Evolutionary conservation across 2,888 invertebrate species (phyloP).

Genomic region (Xestia rhomboidea): DNA sequence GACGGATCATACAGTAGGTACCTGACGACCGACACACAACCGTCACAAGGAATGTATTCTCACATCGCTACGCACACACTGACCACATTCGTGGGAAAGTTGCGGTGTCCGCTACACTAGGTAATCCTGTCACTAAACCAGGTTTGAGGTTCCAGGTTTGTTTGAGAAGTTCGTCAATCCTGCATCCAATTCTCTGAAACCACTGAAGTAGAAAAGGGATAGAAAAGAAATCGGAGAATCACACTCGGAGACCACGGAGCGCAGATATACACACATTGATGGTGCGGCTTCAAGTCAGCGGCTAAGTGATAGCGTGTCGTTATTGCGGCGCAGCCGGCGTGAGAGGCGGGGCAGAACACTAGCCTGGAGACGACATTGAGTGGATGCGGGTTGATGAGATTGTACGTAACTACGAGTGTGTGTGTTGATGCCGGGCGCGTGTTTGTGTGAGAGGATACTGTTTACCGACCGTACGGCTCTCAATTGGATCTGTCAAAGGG

Average conservation of each 20-base stretch:
- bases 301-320: conserved; percentile 32
- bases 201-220: not conserved
- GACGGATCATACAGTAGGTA: conserved; percentile 22
- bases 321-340: not conserved
- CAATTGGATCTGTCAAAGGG: conserved; percentile 55
- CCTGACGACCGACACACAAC: conserved; percentile 21
- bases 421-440: not conserved
- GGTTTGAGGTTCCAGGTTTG: not conserved
- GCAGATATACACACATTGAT: not conserved
- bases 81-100: not conserved
- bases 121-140: conserved; percentile 2
- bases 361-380: conserved; percentile 34
- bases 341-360: conserved; percentile 15
- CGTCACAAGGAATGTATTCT: conserved; percentile 14
- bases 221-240: not conserved
- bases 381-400: conserved; percentile 37
- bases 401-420: not conserved
- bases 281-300: conserved; percentile 2
- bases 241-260: not conserved
- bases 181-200: not conserved
- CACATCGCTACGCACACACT: conserved; percentile 1
- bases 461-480: conserved; percentile 28
- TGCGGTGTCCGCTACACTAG: not conserved
- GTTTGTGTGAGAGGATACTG: conserved; percentile 23
- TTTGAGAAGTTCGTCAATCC: not conserved